Evolutionary conservation across 2,888 invertebrate genomes (phyloP).

Genomic region (Stenoptilia bipunctidactyla): DNA sequence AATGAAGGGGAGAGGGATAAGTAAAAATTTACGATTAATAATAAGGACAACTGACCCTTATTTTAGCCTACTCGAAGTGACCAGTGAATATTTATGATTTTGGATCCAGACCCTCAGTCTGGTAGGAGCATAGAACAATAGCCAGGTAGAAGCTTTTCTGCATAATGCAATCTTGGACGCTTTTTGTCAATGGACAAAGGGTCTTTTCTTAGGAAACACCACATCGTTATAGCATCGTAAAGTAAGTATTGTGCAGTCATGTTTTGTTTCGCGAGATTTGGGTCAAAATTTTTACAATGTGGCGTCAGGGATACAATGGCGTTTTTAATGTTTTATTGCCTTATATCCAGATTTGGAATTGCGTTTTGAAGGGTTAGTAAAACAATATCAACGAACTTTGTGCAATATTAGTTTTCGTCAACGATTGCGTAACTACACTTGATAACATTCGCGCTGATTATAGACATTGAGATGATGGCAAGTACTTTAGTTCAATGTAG

Average conservation of each 20-base stretch:
- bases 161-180: constrained; percentile 58
- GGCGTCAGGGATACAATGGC: constrained; percentile 54
- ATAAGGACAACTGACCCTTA: constrained; percentile 63
- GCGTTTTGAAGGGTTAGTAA: background rate
- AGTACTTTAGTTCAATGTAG: too few relatives aligned
- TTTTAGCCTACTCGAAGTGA: constrained; percentile 36
- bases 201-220: constrained; percentile 66
- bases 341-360: constrained; percentile 8
- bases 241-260: constrained; percentile 58
- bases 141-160: constrained; percentile 60
- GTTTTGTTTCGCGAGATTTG: constrained; percentile 66
- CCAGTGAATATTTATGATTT: constrained; percentile 65
- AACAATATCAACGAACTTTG: background rate
- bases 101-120: constrained; percentile 57
- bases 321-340: constrained; percentile 39
- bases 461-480: too few relatives aligned
- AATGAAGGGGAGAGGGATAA: constrained; percentile 67
- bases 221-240: constrained; percentile 68
- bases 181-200: constrained; percentile 69
- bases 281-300: constrained; percentile 66
- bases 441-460: too few relatives aligned
- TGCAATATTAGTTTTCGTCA: too few relatives aligned
- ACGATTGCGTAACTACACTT: too few relatives aligned
- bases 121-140: constrained; percentile 59
- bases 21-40: constrained; percentile 49